A percentile compares a stretch with the other conserved stretches of the same genome.
These are phyloP conservation scores for Seriola dumerili DNA, from an alignment of 2,113 vertebrate species.

Conservation along the genomic window DNA sequence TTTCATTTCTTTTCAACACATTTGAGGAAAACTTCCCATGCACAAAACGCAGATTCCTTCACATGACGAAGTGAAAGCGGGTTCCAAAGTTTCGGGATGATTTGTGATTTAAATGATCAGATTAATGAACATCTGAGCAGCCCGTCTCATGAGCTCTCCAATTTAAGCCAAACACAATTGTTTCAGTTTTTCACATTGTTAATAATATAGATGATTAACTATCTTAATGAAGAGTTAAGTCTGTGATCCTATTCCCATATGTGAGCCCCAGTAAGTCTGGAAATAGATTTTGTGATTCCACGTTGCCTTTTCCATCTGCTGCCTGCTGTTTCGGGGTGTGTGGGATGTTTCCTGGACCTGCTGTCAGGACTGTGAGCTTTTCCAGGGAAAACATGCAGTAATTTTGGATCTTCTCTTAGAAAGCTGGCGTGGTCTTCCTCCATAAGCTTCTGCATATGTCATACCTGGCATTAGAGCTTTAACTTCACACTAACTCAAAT, in stretches of 20 bases:
- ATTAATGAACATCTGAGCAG: conserved; percentile 60
- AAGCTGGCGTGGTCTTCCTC: conserved; percentile 45
- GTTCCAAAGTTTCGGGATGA: conserved; percentile 28
- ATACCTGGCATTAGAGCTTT: conserved; percentile 43
- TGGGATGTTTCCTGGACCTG: conserved; percentile 73
- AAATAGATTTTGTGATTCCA: conserved; percentile 63
- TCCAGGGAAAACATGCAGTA: conserved; percentile 74
- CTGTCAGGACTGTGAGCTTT: conserved; percentile 60
- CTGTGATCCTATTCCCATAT: conserved; percentile 62
- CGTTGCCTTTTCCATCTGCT: conserved; percentile 68
- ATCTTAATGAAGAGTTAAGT: conserved; percentile 54
- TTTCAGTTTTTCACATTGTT: conserved; percentile 57
- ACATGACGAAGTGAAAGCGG: conserved; percentile 24
- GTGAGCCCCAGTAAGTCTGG: conserved; percentile 53
- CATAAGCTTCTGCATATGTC: conserved; percentile 53
- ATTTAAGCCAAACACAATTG: conserved; percentile 48
- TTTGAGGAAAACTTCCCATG: conserved; percentile 3
- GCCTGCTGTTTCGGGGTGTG: conserved; percentile 59
- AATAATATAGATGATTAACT: conserved; percentile 70
- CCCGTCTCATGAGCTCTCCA: conserved; percentile 21
- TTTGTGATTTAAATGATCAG: conserved; percentile 54
- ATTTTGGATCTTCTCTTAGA: conserved; percentile 63
- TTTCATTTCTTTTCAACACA: conserved; percentile 2
- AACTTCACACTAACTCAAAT: conserved; percentile 38
- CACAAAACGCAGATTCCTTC: conserved; percentile 13